Conservation (phyloP, 92 coral and sea anemone species). For the Meandrina meandrites region DNA sequence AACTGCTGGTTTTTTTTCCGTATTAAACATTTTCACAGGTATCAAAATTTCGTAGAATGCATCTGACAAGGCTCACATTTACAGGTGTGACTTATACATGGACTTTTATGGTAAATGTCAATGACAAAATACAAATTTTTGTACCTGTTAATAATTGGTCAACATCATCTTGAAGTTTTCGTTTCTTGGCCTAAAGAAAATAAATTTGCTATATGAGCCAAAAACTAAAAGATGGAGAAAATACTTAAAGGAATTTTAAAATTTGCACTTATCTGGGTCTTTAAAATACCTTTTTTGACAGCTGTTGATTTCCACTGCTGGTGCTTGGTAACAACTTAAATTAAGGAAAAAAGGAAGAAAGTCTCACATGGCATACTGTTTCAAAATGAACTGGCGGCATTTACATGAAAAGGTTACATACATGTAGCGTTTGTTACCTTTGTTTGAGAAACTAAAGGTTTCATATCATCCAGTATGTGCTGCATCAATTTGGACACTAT, state of each 20-base stretch:
- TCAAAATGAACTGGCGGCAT: not conserved
- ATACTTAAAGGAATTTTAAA: not conserved
- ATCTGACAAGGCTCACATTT: no score
- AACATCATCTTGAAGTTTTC: constrained; percentile 88
- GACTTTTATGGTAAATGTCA: no score
- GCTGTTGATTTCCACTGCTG: constrained; percentile 9
- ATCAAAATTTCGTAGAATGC: no score
- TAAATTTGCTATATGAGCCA: not conserved
- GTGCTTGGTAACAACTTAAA: not conserved
- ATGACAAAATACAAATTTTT: no score
- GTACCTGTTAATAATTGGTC: constrained; percentile 80
- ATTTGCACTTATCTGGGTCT: not conserved
- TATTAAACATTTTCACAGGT: no score
- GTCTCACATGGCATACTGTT: no score
- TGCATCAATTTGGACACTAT: constrained; percentile 52
- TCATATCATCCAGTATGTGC: constrained; percentile 64
- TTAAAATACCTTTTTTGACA: constrained; percentile 28
- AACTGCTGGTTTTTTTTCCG: no score
- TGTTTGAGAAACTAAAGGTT: constrained; percentile 65
- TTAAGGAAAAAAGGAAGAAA: not conserved
- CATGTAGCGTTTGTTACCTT: no score
- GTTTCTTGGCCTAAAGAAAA: constrained; percentile 74
- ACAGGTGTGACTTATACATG: no score
- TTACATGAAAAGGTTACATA: no score
- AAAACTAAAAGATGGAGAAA: not conserved